Evolutionary conservation across 2,113 vertebrate genomes (phyloP).

Genomic region (Thinocorus orbignyianus): DNA sequence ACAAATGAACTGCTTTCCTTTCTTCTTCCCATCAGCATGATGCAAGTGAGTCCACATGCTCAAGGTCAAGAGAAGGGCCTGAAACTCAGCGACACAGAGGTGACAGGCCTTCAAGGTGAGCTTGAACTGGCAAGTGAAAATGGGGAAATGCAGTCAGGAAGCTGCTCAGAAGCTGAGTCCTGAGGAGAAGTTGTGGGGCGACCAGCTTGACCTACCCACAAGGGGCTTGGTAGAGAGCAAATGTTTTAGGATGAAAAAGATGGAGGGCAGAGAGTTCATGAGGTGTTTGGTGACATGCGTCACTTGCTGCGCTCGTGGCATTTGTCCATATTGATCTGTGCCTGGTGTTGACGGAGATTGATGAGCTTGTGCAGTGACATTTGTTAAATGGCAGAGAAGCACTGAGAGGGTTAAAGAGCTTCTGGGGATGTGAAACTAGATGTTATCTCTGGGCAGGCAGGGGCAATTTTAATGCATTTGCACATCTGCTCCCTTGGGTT

Average conservation of each 20-base stretch:
- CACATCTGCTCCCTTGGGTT: neutral
- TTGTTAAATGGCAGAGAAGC: constrained; percentile 37
- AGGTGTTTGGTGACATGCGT: neutral
- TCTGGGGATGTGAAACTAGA: neutral
- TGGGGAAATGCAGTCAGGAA: neutral
- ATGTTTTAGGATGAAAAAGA: neutral
- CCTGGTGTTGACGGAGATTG: neutral
- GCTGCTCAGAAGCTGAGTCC: neutral
- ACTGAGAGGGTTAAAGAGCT: neutral
- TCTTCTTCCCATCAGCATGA: constrained; percentile 28
- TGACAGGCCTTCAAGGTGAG: constrained; percentile 84
- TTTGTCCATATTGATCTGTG: neutral
- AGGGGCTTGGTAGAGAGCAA: neutral
- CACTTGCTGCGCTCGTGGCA: neutral
- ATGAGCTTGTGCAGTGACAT: constrained; percentile 51
- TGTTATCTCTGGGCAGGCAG: neutral
- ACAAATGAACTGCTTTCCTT: neutral
- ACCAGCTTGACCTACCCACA: neutral
- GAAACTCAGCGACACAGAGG: constrained; percentile 81
- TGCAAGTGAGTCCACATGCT: constrained; percentile 69
- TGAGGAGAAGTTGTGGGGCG: neutral
- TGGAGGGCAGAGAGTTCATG: neutral
- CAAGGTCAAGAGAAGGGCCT: constrained; percentile 80
- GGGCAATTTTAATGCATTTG: neutral
- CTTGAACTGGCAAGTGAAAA: neutral